Base-by-base conservation (phyloP, 2,797 vertebrate species). In the Liparis tanakae region DNA sequence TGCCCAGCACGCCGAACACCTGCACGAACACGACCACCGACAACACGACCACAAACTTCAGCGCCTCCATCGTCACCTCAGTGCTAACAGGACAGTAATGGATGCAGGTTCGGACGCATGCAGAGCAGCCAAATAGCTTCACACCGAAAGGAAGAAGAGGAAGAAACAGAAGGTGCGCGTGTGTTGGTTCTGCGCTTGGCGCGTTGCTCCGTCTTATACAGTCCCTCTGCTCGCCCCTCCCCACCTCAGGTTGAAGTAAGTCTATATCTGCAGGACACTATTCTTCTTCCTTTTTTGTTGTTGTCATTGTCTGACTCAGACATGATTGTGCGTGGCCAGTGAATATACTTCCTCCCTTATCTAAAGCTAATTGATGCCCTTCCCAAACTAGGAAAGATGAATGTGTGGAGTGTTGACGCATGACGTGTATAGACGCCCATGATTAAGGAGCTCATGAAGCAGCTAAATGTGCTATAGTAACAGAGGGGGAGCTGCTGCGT, bases 31-130 rank as follows among this genome's bases (percentile, higher is more conserved):
- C 61, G 37, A 86, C 61, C 34, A 87, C 58, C 71, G 91, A 10
- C 76, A 94, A 30, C 78, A 93, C 63, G 0, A 56, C 63, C 0
- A 18, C 78, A 7, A 88, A 81, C 86, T 88, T 94, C 65, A 90
- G 53, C n/a, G 86, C 59, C 51, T 92, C 92, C 92, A 94, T 93
- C 13, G 15, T 63, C 58, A 22, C 54, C 55, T 25, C 3, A 25
- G 50, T 18, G 10, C 18, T 17, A 41, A 7, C 50, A 48, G 7
- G 55, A 61, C 10, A 2, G 50, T 59, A 70, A 20, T 8, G 50
- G 34, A 64, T 18, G 67, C 20, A 14, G 73, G 25, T 1, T 6
- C 37, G 41, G 50, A 71, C 55, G 67, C 84, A 80, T 79, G 22
- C 72, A 80, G 70, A 80, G 70, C 17, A 62, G 54, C 36, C 33